Conservation (phyloP, 1,140 invertebrate genomes). For the Bombus impatiens region DNA sequence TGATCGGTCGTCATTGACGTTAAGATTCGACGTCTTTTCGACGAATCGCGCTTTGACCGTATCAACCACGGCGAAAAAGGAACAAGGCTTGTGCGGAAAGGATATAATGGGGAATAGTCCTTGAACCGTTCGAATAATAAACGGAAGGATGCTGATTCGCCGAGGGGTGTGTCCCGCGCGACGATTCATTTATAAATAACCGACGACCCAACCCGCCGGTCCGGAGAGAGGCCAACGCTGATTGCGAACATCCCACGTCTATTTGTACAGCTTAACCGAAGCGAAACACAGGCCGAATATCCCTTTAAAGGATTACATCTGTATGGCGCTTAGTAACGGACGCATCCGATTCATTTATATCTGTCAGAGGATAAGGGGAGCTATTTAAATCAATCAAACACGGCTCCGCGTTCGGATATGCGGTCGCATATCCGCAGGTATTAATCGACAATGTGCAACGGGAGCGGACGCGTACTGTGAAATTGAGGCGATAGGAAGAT, state of each 20-base stretch:
- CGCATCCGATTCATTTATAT: slow-evolving; percentile 81
- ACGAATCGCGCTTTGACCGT: neutral
- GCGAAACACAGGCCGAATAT: slow-evolving; percentile 76
- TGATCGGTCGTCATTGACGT: neutral
- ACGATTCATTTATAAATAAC: slow-evolving; percentile 74
- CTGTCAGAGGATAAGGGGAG: slow-evolving; percentile 74
- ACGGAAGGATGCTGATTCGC: slow-evolving; percentile 65
- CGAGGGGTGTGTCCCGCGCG: slow-evolving; percentile 66
- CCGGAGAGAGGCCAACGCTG: slow-evolving; percentile 69
- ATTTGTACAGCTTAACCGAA: slow-evolving; percentile 81
- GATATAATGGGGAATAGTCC: slow-evolving; percentile 41
- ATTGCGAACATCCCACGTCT: slow-evolving; percentile 79
- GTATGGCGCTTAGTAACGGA: slow-evolving; percentile 68
- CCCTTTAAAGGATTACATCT: slow-evolving; percentile 81
- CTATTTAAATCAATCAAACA: slow-evolving; percentile 80
- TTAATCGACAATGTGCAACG: slow-evolving; percentile 68
- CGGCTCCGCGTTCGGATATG: slow-evolving; percentile 58
- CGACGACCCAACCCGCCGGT: slow-evolving; percentile 41
- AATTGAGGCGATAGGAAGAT: neutral
- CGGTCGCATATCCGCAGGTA: slow-evolving; percentile 73
- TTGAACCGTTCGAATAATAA: slow-evolving; percentile 62
- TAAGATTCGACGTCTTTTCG: slow-evolving; percentile 1
- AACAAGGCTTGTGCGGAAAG: slow-evolving; percentile 8
- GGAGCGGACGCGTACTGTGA: slow-evolving; percentile 26
- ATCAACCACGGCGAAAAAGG: neutral